Evolutionary conservation across 2,888 invertebrate species (phyloP).

Genomic region (Eilema griseolum): DNA sequence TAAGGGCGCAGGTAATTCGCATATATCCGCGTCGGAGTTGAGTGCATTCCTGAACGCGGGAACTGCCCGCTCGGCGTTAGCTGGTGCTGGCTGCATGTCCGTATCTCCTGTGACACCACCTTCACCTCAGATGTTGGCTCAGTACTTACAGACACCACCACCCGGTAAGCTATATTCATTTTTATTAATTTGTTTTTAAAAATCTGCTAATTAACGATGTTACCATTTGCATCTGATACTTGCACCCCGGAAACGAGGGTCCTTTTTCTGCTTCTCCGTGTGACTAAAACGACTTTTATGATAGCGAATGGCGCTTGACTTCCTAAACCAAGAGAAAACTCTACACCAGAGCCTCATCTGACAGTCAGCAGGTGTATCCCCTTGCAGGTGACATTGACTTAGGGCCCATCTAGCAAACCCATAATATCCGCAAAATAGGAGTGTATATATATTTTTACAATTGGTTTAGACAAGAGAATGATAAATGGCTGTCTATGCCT

Average conservation of each 20-base stretch:
- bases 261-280: neutral
- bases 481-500: too few species aligned
- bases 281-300: too few species aligned
- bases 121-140: conserved; percentile 92
- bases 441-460: too few species aligned
- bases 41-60: conserved; percentile 90
- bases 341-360: neutral
- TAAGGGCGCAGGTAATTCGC: conserved; percentile 87
- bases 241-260: too few species aligned
- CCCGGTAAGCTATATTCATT: conserved; percentile 60
- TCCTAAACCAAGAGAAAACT: neutral
- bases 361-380: too few species aligned
- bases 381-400: too few species aligned
- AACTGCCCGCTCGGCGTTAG: conserved; percentile 90
- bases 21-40: conserved; percentile 91
- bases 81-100: conserved; percentile 90
- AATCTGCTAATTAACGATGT: too few species aligned
- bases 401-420: too few species aligned
- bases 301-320: neutral
- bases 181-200: too few species aligned
- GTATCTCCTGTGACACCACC: conserved; percentile 92
- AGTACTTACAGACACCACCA: conserved; percentile 97
- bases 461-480: too few species aligned
- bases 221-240: too few species aligned
- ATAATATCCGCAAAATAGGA: too few species aligned